These are phyloP conservation scores for Serilophus lunatus DNA, from an alignment of 2,113 vertebrate genomes.

Conservation along the genomic window DNA sequence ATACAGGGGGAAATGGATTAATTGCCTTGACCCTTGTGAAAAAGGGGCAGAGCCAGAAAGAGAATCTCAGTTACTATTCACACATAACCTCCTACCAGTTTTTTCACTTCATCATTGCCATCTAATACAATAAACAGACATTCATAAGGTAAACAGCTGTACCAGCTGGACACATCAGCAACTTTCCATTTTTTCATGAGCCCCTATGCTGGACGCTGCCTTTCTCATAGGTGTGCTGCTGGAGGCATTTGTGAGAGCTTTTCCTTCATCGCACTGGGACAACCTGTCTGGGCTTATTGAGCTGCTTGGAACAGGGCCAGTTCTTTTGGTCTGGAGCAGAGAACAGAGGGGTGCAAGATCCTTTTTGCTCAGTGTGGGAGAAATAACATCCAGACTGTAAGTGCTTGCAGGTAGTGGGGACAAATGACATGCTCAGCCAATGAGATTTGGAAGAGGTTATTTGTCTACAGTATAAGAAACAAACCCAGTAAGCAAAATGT, in stretches of 20 bases:
- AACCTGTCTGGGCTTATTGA: background rate
- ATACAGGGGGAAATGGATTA: background rate
- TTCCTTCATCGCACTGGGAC: background rate
- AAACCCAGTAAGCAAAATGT: background rate
- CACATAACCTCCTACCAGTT: background rate
- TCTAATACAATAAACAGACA: background rate
- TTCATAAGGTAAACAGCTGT: background rate
- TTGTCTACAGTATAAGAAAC: background rate
- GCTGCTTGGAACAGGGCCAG: background rate
- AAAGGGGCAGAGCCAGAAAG: background rate
- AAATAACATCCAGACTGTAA: background rate
- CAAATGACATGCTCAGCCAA: background rate
- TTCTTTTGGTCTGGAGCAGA: background rate
- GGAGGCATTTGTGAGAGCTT: background rate
- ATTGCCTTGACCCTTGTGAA: slow-evolving; percentile 7
- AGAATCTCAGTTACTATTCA: background rate
- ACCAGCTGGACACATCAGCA: background rate
- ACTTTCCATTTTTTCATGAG: background rate
- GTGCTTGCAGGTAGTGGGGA: background rate
- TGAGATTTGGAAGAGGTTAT: background rate
- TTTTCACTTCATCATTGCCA: background rate
- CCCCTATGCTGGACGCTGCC: fast-evolving
- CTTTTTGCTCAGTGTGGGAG: background rate
- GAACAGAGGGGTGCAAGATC: background rate
- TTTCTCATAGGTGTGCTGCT: background rate